Evolutionary conservation across 2,113 vertebrate genomes (phyloP).

Genomic region (Cyprinodon brontotheroides): DNA sequence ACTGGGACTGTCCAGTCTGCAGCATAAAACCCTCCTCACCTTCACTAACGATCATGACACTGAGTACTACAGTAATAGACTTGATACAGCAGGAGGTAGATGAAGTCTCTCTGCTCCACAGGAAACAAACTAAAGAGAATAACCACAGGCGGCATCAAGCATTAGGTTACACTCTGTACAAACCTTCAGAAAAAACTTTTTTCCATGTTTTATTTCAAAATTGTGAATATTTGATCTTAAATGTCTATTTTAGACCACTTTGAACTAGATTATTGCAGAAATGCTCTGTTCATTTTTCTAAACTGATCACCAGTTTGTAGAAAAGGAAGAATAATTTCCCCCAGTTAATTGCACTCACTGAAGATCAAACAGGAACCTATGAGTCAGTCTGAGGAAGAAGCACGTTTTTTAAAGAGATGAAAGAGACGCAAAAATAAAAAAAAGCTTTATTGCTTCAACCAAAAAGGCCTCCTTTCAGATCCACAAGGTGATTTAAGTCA

Average conservation of each 20-base stretch:
- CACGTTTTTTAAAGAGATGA: conserved; percentile 19
- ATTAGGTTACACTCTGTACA: conserved; percentile 7
- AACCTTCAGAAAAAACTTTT: not conserved
- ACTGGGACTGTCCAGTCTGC: conserved; percentile 41
- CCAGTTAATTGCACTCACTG: no score
- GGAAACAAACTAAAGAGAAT: conserved; percentile 34
- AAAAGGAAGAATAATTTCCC: not conserved
- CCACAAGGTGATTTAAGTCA: not conserved
- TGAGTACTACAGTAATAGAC: conserved; percentile 42
- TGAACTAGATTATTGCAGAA: not conserved
- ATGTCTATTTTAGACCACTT: not conserved
- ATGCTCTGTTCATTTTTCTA: not conserved
- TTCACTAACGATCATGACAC: conserved; percentile 43
- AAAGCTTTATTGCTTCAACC: not conserved
- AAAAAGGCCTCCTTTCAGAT: not conserved
- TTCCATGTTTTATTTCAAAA: not conserved
- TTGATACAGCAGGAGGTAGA: conserved; percentile 54
- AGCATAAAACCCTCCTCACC: conserved; percentile 40
- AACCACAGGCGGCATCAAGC: conserved; percentile 11
- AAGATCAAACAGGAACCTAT: conserved; percentile 23
- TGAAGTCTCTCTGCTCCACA: conserved; percentile 39
- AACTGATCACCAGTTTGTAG: not conserved
- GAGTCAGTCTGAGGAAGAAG: conserved; percentile 4
- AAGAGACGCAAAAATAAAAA: not conserved
- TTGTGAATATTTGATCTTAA: not conserved